These are phyloP conservation scores for Cheiracanthium punctorium DNA, from an alignment of 2,888 invertebrate genomes.

Conservation along the genomic window DNA sequence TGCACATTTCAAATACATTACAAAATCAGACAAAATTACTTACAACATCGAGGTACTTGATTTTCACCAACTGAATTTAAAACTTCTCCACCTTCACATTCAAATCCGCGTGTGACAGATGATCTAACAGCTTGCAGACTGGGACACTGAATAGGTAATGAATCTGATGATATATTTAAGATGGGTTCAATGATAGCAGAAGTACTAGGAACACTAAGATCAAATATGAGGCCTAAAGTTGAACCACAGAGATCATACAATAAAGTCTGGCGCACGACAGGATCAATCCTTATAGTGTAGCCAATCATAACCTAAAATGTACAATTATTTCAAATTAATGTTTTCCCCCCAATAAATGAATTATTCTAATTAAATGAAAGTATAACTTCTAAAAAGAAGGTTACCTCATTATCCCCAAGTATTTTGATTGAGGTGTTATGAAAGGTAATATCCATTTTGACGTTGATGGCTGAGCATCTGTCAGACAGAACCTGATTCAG, in stretches of 20 bases:
- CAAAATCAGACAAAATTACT: too few species aligned
- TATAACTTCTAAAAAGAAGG: too few species aligned
- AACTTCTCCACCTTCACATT: conserved; percentile 94
- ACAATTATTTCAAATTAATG: too few species aligned
- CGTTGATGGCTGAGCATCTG: conserved; percentile 94
- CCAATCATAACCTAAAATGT: conserved; percentile 81
- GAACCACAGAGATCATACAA: conserved; percentile 96
- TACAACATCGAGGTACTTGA: conserved; percentile 89
- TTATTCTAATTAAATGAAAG: background rate
- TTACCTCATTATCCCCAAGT: conserved; percentile 74
- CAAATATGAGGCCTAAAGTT: conserved; percentile 93
- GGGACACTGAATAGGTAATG: conserved; percentile 92
- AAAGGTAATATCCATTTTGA: conserved; percentile 94
- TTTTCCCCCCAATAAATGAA: background rate
- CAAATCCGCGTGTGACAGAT: conserved; percentile 90
- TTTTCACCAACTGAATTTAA: conserved; percentile 82
- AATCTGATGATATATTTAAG: conserved; percentile 85
- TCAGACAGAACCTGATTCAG: conserved; percentile 90
- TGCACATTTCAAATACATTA: too few species aligned
- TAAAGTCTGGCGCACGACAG: conserved; percentile 91
- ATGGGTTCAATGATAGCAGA: conserved; percentile 92
- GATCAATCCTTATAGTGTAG: conserved; percentile 90
- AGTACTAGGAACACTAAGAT: conserved; percentile 93
- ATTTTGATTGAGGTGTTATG: conserved; percentile 82
- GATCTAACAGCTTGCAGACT: conserved; percentile 91